Base-by-base conservation (phyloP, 2,888 invertebrate species). In the Allolobophora icterica region DNA sequence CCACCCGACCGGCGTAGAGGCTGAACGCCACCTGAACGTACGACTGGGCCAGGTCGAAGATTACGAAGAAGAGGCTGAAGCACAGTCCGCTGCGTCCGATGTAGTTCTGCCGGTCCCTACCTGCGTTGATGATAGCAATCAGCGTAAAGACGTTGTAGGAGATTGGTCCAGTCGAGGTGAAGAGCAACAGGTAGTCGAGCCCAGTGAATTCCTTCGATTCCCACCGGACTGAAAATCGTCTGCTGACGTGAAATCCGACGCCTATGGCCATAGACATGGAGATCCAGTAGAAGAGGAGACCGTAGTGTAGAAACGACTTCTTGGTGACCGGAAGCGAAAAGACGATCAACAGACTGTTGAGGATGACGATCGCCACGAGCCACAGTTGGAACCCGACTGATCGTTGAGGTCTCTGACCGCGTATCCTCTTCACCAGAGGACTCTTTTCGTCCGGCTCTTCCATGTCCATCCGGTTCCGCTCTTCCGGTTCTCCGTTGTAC, bases 161-260 rank as follows among this genome's bases (percentile, higher is more conserved):
- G 89, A 91, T 52, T 2, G 91, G 91, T 17, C 91, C 91, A 15
- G 87, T 30, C 21, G 91, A 42, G 0, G 87, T 52, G 89, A 91
- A 87, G 89, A 91, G 52, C 45, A 91, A 24, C 45, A 91, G 87
- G 58, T 91, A 91, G 84, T 91, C 91, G 45, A 91, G 89, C 4
- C 91, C 91, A 35, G 87, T 87, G 87, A 87, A 87, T 17, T 38
- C 13, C 24, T 8, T 35, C 87, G 87, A 5, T 35, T 87, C 87
- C 35, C 34, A 8, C 35, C 34, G 30, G 0, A 87, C 87, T 35
- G 21, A 4, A 17, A 34, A 87, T 21, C 87, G 34, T 35, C 87
- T 34, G 35, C 35, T 87, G 87, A 87, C 87, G 87, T 34, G 38
- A 35, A 87, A 87, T 6, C 87, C 87, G 87, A 87, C 34, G 19